These are phyloP conservation scores for Pardalotus punctatus DNA, from an alignment of 2,113 vertebrate species.

Conservation along the genomic window DNA sequence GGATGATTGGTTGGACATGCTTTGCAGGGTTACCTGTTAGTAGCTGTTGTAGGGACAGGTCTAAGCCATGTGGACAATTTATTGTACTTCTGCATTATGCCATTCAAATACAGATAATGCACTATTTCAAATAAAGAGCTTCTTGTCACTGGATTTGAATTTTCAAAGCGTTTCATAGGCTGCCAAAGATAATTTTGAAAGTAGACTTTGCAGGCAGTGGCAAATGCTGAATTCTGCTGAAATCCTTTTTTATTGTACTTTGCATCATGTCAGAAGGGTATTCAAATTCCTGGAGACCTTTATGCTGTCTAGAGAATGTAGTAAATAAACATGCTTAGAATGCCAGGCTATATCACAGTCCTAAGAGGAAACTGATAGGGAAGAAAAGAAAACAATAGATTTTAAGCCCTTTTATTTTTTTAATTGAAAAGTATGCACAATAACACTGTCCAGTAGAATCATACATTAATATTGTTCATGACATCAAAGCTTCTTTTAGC, in stretches of 20 bases:
- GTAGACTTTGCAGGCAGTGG: neutral
- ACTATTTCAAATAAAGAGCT: neutral
- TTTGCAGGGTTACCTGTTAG: neutral
- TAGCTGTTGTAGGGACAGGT: neutral
- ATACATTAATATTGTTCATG: neutral
- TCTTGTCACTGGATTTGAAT: neutral
- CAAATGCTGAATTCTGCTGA: neutral
- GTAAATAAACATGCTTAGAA: slow-evolving; percentile 20
- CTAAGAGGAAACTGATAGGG: neutral
- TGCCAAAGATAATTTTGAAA: neutral
- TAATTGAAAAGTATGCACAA: neutral
- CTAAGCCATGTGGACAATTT: neutral
- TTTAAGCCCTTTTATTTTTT: neutral
- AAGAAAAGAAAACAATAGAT: neutral
- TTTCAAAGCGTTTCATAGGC: neutral
- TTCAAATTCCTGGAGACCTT: neutral
- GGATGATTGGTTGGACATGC: neutral
- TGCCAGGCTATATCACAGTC: neutral
- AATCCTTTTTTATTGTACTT: neutral
- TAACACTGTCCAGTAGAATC: neutral
- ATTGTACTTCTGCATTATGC: neutral
- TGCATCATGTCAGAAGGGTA: neutral
- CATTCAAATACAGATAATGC: neutral
- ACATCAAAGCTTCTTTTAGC: neutral
- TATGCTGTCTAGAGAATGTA: neutral